phyloP scores from a whole-genome alignment of 64 coral and sea anemone species.

The Trachythela sp. region DNA sequence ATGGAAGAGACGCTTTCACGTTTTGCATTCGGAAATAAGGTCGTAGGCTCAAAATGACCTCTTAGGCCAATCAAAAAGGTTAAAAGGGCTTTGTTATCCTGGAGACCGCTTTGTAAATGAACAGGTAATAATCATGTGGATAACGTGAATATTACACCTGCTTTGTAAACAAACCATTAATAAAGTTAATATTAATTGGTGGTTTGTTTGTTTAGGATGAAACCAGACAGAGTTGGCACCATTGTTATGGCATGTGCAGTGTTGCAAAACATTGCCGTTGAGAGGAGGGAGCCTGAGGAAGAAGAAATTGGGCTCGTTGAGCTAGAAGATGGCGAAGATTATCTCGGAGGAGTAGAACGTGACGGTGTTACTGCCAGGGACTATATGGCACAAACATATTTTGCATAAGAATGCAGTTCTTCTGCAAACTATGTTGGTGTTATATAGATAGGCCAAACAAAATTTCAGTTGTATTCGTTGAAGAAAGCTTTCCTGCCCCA shows the following conservation, averaged over 20 bases:
- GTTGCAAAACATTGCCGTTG: neutral
- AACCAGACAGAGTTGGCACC: neutral
- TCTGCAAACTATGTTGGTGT: neutral
- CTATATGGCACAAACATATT: slow-evolving; percentile 1
- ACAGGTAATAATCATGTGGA: too few species aligned
- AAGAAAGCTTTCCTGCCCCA: too few species aligned
- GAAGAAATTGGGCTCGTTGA: neutral
- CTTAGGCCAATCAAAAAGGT: too few species aligned
- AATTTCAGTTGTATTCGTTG: too few species aligned
- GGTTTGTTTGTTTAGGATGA: neutral
- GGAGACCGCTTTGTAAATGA: too few species aligned
- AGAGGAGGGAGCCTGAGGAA: neutral
- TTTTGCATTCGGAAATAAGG: neutral
- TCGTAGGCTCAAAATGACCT: neutral
- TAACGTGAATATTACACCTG: neutral
- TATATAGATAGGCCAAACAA: too few species aligned
- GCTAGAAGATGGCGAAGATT: neutral
- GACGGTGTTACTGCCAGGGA: neutral
- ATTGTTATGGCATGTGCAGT: neutral
- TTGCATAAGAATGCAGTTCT: neutral
- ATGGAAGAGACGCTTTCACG: neutral
- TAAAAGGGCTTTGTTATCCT: too few species aligned
- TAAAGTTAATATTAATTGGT: neutral
- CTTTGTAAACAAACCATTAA: neutral
- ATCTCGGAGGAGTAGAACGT: neutral